Base-by-base conservation (phyloP, 2,888 invertebrate species). In the Tinea semifulvella region DNA sequence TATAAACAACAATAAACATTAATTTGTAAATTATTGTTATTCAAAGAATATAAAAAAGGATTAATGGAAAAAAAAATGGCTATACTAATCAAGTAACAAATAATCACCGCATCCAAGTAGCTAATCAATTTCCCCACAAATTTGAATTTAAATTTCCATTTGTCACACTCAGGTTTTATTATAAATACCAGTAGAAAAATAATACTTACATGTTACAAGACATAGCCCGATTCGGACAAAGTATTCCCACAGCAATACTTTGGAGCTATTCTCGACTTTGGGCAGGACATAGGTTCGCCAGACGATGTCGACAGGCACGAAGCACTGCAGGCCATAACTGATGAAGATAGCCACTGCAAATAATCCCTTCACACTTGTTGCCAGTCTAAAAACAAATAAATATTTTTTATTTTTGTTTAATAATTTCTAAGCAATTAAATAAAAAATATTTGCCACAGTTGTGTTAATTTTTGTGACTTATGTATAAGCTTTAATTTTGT, bases 321-420 rank as follows among this genome's bases (percentile, higher is more conserved):
- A 98, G 69, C 96, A 94, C 63, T 97, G 96, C 25, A 98, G 79
- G 0, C 91, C 91, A 66, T 98, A 98, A 8, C 96, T 92, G 47
- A 97, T 88, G 71, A 91, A 95, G 49, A 98, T 94, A 0, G 92
- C 88, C 44, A 90, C 59, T 1, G 91, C 88, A 51, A 91, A 74
- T 73, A 91, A 86, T 1, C 86, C 72, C 55, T 89, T 87, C 8
- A 90, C 90, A 38, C 84, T 76, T 55, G 86, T 85, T 0, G 89
- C 88, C 46, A 89, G 65, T 26, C 90, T 91, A 67, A 8, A 63
- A 65, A 10, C 13, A 42, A 28, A 2, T 27, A 11, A 5, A 40
- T 22, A 5, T 14, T 17, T 7, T 22, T 22, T 22, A 22, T 22
- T n/a, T n/a, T n/a, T n/a, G n/a, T n/a, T n/a, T n/a, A n/a, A n/a